Percentiles rank a stretch among this genome's conserved stretches.
phyloP scores from a whole-genome alignment of 2,797 vertebrate genomes.

The Syngnathus acus region DNA sequence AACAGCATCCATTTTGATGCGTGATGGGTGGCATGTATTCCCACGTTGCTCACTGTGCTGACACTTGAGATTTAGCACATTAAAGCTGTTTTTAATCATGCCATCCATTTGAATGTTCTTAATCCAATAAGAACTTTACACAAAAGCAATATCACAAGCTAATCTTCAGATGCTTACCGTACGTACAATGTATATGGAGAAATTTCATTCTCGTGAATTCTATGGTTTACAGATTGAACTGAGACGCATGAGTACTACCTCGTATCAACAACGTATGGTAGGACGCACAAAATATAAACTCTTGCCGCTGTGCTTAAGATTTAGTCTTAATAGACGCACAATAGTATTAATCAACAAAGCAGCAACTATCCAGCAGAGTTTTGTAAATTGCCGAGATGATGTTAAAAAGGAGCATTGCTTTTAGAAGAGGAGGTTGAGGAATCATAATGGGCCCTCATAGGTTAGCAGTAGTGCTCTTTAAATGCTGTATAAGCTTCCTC shows the following conservation, averaged over 20 bases:
- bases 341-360: not conserved
- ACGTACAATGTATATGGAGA: constrained; percentile 11
- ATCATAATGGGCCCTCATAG: not conserved
- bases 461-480: not conserved
- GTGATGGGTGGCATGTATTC: not conserved
- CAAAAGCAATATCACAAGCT: constrained; percentile 48
- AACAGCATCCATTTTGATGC: constrained; percentile 4
- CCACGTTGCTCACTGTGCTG: not conserved
- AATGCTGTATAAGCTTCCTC: not conserved
- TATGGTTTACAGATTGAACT: constrained; percentile 35
- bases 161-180: constrained; percentile 16
- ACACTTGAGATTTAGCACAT: constrained; percentile 4
- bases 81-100: not conserved
- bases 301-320: not conserved
- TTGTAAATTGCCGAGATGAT: not conserved
- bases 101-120: not conserved
- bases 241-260: constrained; percentile 40
- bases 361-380: not conserved
- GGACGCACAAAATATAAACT: constrained; percentile 10
- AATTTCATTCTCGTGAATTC: not conserved
- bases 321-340: not conserved
- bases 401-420: not conserved
- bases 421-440: not conserved
- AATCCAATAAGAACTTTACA: constrained; percentile 52
- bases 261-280: constrained; percentile 36